Conservation (phyloP, 2,113 vertebrate genomes). For the Arizona elegans region DNA sequence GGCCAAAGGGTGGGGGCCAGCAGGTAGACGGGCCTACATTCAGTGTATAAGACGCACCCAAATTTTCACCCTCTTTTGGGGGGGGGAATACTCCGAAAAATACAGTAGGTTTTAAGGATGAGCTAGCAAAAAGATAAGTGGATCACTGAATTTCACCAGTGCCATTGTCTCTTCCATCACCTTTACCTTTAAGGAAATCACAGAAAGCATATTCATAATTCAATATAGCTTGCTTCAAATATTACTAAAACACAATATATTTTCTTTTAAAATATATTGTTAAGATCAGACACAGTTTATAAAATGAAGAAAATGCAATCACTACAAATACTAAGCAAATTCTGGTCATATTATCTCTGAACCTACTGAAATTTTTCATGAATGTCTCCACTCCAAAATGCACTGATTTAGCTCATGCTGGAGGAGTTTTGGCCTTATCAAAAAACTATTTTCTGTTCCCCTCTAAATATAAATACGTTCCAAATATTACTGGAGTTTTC, state of each 20-base stretch:
- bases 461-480: background rate
- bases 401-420: background rate
- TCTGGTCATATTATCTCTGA: background rate
- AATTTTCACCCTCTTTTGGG: too few species aligned
- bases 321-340: background rate
- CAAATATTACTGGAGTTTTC: background rate
- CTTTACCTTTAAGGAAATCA: background rate
- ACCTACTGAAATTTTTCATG: background rate
- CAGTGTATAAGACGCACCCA: too few species aligned
- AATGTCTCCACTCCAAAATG: background rate
- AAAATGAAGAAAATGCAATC: background rate
- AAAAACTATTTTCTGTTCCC: background rate
- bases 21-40: too few species aligned
- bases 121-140: background rate
- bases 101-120: background rate
- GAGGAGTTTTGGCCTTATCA: background rate
- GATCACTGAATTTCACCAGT: background rate
- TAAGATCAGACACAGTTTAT: background rate
- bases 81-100: too few species aligned
- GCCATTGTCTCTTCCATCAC: background rate
- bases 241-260: background rate
- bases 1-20: too few species aligned
- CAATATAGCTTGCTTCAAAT: background rate
- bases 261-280: background rate
- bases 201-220: background rate